phyloP scores from a whole-genome alignment of 2,888 invertebrate species.

The Apomyelois bistriatella region DNA sequence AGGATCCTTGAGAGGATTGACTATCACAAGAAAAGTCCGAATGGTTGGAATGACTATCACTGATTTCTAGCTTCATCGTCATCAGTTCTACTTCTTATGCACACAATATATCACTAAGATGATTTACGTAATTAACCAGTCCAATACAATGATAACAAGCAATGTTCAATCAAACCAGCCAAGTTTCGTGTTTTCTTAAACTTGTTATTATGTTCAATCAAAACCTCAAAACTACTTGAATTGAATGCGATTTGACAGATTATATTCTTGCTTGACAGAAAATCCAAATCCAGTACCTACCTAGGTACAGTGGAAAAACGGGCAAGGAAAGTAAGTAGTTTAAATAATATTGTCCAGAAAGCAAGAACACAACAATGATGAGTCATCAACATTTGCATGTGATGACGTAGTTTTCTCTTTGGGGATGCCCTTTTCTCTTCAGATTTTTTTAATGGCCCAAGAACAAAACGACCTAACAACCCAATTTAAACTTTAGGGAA shows the following conservation, averaged over 20 bases:
- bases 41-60: conserved; percentile 81
- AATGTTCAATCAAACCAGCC: conserved; percentile 32
- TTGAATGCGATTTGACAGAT: conserved; percentile 61
- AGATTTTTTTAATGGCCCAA: conserved; percentile 36
- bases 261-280: conserved; percentile 46
- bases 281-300: too few relatives aligned
- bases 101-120: conserved; percentile 14
- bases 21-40: conserved; percentile 82
- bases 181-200: conserved; percentile 39
- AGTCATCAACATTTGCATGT: conserved; percentile 61
- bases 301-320: conserved; percentile 21
- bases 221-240: conserved; percentile 24
- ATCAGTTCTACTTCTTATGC: conserved; percentile 45
- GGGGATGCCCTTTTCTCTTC: conserved; percentile 75
- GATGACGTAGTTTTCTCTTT: conserved; percentile 63
- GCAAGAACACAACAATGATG: conserved; percentile 70
- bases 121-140: conserved; percentile 44
- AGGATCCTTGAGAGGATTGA: conserved; percentile 79
- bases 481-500: conserved; percentile 31
- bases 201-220: conserved; percentile 20
- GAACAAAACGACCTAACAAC: conserved; percentile 56
- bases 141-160: conserved; percentile 26
- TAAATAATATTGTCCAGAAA: conserved; percentile 37
- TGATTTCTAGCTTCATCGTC: conserved; percentile 82
- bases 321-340: background rate